Base-by-base conservation (phyloP, 1,140 invertebrate genomes). In the Drosophila baimaii region DNA sequence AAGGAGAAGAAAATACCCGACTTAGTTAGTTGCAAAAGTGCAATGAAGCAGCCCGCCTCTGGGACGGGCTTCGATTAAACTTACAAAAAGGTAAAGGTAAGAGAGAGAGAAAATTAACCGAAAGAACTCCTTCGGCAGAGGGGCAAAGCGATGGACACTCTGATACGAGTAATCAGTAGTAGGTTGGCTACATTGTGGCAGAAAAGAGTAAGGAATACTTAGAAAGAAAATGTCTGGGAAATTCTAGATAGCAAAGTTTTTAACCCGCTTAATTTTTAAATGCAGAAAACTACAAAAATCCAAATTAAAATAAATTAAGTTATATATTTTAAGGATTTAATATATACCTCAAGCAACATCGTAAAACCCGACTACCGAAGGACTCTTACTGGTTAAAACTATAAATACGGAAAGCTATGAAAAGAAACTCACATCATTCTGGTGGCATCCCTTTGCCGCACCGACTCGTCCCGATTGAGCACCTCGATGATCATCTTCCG, bases 381-480 rank as follows among this genome's bases (percentile, higher is more conserved):
- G 25, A 25, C 19, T 46, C 25, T 64, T 21, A 17, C 19, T 5
- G 13, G 12, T 5, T n/a, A 23, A 19, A 12, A 33, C 2, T 10
- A 46, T 1, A 5, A 13, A 43, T 17, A 71, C 13, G 17, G 3
- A 21, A 35, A 19, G 6, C 10, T n/a, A 47, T 21, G 59, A 92
- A n/a, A n/a, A n/a, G n/a, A n/a, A n/a, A n/a, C 91, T 92, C 46
- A 92, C 91, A 92, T 91, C 68, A 92, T 91, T 49, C 91, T 71
- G 35, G 91, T 91, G 7, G 91, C 90, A 78, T 92, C 91, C 8
- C 91, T 79, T 52, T 92, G 91, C 1, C 91, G 78, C 41, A 92
- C 90, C 49, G 79, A 89, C 61, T 92, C 91, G 56, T 92, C 91
- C 46, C 91, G 64, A 68, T 91, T 91, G 8, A 92, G 75, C 19